Evolutionary conservation across 2,113 vertebrate genomes (phyloP).

Genomic region (Albula glossodonta): DNA sequence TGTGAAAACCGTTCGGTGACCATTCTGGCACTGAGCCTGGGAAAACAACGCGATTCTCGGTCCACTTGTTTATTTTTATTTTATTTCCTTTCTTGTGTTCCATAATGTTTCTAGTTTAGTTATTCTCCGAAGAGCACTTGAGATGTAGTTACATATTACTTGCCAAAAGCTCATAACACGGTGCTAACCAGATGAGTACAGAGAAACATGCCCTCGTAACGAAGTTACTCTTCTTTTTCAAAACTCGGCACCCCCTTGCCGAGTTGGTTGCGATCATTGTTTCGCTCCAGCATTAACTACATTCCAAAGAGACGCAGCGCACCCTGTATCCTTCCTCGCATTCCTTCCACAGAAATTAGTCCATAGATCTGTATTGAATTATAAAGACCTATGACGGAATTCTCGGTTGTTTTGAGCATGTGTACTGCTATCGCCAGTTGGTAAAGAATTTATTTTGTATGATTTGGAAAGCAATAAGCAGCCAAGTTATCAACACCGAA

Average conservation of each 20-base stretch:
- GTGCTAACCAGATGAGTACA: background rate
- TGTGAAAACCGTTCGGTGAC: background rate
- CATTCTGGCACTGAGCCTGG: constrained; percentile 6
- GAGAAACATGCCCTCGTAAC: background rate
- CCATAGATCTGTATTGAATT: constrained; percentile 51
- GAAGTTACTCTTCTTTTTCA: constrained; percentile 48
- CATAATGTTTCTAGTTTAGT: background rate
- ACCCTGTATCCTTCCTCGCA: constrained; percentile 84
- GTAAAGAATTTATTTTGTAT: background rate
- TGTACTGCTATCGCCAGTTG: background rate
- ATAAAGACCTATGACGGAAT: background rate
- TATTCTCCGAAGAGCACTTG: background rate
- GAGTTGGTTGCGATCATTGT: constrained; percentile 81
- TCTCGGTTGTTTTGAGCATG: background rate
- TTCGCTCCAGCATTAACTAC: constrained; percentile 82
- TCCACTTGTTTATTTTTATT: background rate
- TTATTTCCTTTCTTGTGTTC: background rate
- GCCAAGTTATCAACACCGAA: constrained; percentile 26
- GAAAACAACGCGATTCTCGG: background rate
- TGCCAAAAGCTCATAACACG: background rate
- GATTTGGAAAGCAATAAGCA: background rate
- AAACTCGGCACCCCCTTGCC: constrained; percentile 68
- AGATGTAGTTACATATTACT: background rate
- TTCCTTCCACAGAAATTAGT: constrained; percentile 82
- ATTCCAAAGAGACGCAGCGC: constrained; percentile 88